Conservation (phyloP, 2,888 invertebrate species). For the Sphaerophoria taeniata region DNA sequence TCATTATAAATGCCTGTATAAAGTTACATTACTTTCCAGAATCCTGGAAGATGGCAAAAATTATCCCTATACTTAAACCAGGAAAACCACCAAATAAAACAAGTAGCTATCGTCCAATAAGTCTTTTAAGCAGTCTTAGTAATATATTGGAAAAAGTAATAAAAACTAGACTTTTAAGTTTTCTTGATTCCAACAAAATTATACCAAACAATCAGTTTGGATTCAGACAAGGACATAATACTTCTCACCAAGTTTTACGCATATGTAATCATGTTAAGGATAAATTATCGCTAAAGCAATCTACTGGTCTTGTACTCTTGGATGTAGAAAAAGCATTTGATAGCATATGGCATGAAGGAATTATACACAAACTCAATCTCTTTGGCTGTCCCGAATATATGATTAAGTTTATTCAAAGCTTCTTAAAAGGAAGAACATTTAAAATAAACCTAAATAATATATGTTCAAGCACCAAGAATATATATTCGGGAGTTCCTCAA, state of each 20-base stretch:
- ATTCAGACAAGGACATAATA: not conserved
- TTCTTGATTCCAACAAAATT: not conserved
- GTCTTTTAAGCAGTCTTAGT: too few relatives aligned
- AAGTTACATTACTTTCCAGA: constrained; percentile 18
- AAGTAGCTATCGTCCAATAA: constrained; percentile 27
- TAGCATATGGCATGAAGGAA: constrained; percentile 2
- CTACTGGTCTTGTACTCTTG: not conserved
- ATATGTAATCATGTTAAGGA: not conserved
- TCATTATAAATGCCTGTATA: constrained; percentile 26
- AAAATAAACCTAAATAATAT: constrained; percentile 5
- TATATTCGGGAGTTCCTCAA: too few relatives aligned
- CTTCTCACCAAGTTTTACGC: constrained; percentile 8
- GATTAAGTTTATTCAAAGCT: not conserved
- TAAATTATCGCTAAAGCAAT: not conserved
- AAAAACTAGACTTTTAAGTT: not conserved
- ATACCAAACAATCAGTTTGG: not conserved
- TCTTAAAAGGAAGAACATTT: not conserved
- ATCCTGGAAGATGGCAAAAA: constrained; percentile 11
- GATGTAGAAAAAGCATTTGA: constrained; percentile 18
- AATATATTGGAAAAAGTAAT: constrained; percentile 13
- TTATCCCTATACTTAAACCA: constrained; percentile 20
- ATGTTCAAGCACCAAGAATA: too few relatives aligned
- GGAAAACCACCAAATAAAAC: constrained; percentile 21
- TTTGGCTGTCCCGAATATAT: not conserved
- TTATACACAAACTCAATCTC: not conserved